Conservation (phyloP, 2,888 invertebrate genomes). For the Cerastis leucographa region DNA sequence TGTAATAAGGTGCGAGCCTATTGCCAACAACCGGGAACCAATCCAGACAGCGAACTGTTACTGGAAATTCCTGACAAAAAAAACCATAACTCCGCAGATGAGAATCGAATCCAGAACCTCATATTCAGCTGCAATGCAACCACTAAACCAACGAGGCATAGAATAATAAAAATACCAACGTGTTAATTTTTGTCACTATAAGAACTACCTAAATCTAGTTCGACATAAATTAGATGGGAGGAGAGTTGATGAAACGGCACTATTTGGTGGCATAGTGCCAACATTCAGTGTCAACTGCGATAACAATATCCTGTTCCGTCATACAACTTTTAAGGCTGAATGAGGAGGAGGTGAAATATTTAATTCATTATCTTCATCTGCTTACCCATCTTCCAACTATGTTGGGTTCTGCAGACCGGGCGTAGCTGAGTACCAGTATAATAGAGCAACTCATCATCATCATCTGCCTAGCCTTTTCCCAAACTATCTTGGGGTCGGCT, state of each 20-base stretch:
- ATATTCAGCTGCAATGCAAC: neutral
- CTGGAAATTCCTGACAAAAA: neutral
- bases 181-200: conserved; percentile 16
- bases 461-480: no score
- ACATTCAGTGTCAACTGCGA: neutral
- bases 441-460: no score
- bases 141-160: neutral
- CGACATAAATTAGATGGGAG: conserved; percentile 35
- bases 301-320: conserved; percentile 24
- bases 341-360: neutral
- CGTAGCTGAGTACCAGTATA: neutral
- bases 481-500: no score
- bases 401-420: neutral
- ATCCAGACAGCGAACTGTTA: neutral
- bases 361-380: neutral
- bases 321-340: neutral
- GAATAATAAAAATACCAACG: neutral
- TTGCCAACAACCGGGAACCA: neutral
- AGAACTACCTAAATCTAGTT: conserved; percentile 39
- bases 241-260: conserved; percentile 39
- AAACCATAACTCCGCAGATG: no score
- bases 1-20: neutral
- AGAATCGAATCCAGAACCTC: neutral
- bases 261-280: conserved; percentile 50
- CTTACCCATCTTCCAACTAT: neutral